Conservation (phyloP, 1,140 invertebrate genomes). For the Pomacea maculata region DNA sequence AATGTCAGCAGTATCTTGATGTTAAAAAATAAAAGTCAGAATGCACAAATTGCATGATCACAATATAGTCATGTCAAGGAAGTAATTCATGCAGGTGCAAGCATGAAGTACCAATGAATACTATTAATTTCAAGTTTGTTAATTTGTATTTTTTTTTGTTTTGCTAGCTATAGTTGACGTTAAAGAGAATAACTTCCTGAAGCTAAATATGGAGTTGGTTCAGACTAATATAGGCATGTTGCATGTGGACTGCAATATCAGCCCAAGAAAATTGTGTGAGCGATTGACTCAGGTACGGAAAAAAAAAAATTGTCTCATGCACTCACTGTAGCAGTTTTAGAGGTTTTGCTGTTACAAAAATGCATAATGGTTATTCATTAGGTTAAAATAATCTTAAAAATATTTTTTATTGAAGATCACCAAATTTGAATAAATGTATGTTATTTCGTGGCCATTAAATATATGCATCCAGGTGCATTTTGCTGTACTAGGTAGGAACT, state of each 20-base stretch:
- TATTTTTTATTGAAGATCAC: too few relatives aligned
- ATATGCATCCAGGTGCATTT: too few relatives aligned
- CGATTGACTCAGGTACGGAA: slow-evolving; percentile 69
- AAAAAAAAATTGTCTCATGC: background rate
- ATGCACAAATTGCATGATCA: too few relatives aligned
- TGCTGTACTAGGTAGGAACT: too few relatives aligned
- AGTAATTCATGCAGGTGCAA: too few relatives aligned
- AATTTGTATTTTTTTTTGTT: slow-evolving; percentile 8
- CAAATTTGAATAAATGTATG: too few relatives aligned
- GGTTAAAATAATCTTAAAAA: background rate
- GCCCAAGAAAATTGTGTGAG: slow-evolving; percentile 69
- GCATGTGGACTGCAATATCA: slow-evolving; percentile 68
- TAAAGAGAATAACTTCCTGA: slow-evolving; percentile 62
- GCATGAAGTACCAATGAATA: too few relatives aligned
- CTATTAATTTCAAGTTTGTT: background rate
- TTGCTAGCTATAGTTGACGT: slow-evolving; percentile 71
- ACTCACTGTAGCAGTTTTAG: too few relatives aligned
- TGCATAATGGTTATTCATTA: slow-evolving; percentile 10
- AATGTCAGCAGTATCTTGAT: too few relatives aligned
- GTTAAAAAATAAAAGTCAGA: too few relatives aligned
- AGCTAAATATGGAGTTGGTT: slow-evolving; percentile 73
- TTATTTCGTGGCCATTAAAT: too few relatives aligned
- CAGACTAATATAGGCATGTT: slow-evolving; percentile 85
- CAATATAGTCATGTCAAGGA: too few relatives aligned
- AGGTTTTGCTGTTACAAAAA: background rate